These are phyloP conservation scores for Dipodomys merriami DNA, from an alignment of 2,113 vertebrate genomes.

Conservation along the genomic window DNA sequence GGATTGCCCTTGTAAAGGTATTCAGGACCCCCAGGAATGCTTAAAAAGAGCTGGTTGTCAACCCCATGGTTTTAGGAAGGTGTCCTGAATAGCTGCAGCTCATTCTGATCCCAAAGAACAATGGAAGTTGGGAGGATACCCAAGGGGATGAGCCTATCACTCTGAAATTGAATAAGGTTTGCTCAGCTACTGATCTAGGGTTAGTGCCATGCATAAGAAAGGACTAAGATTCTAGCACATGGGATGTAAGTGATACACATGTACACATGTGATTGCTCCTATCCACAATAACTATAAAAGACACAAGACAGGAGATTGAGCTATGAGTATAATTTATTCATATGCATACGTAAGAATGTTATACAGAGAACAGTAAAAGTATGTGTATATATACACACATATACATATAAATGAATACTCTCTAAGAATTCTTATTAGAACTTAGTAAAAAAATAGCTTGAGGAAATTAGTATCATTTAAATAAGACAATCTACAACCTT, in stretches of 20 bases:
- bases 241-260: not conserved
- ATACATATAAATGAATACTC: not conserved
- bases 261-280: not conserved
- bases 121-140: not conserved
- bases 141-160: not conserved
- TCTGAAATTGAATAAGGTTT: constrained; percentile 20
- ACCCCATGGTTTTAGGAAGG: not conserved
- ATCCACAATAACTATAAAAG: not conserved
- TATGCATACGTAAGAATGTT: constrained; percentile 40
- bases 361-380: constrained; percentile 22
- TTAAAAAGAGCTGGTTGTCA: not conserved
- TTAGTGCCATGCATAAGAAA: not conserved
- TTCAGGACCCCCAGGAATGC: not conserved
- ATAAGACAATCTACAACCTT: constrained; percentile 30
- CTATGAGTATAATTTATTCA: constrained; percentile 68
- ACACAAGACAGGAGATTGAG: not conserved
- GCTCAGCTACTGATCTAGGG: not conserved
- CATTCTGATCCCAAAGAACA: not conserved
- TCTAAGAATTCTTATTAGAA: constrained; percentile 55
- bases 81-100: not conserved
- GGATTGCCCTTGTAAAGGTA: not conserved
- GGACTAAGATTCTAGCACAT: not conserved
- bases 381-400: not conserved
- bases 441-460: constrained; percentile 69
- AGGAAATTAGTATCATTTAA: constrained; percentile 59